Evolutionary conservation across 2,113 vertebrate species (phyloP), one percentile per base, ranked within the genome.

Genomic region (Pterocles orientalis): DNA sequence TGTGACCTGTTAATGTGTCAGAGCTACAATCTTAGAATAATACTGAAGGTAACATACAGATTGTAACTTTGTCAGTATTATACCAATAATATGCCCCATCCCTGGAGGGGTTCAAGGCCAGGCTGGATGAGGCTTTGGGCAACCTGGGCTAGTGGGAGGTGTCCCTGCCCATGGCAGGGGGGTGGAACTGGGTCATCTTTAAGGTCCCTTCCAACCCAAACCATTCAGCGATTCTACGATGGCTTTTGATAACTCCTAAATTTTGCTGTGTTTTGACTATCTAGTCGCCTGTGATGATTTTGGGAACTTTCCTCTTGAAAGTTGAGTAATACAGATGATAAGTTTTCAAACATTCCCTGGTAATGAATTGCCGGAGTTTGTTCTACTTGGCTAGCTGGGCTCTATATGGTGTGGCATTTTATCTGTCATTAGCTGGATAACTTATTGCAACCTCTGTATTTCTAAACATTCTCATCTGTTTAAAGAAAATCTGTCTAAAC

Each of bases 101-200:
- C 6, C 17, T 80, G 82, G 24, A 0, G 20, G 1, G 12, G 20
- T 1, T 31, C 5, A 5, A 56, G 60, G 31, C 3, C 54, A 18
- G n/a, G 18, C 0, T 76, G 73, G 50, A 54, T 0, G 7, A 18
- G 21, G 13, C 34, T 58, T 4, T 16, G 51, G 47, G 18, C 29
- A 18, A 0, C 18, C 28, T 64, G 69, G 5, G 7, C 6, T 1
- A 0, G 11, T 43, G 19, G 51, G 3, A 66, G 51, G 4, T 26
- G 71, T 19, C 71, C 34, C 39, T 65, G n/a, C 58, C 10, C 3
- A 1, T 6, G 39, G 33, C 8, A 6, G 10, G 26, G 9, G 18
- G 7, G 12, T 48, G 53, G 4, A 6, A 9, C 14, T 21, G 1
- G 3, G 0, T 8, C 28, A 0, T 0, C 10, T 73, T n/a, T 5